Evolutionary conservation across 2,888 invertebrate genomes (phyloP).

Genomic region (Pteria penguin): DNA sequence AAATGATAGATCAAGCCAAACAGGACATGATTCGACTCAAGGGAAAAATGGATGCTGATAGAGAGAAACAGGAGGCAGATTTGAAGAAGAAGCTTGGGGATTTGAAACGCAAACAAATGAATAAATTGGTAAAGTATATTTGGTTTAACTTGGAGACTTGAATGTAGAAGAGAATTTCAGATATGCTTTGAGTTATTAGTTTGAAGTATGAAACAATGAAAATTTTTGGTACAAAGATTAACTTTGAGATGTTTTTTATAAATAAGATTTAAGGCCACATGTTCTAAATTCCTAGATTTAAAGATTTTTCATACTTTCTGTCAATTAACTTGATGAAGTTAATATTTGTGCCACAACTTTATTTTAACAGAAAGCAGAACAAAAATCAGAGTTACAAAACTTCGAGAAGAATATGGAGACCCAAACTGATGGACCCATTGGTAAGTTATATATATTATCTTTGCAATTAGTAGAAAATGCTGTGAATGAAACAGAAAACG

Average conservation of each 20-base stretch:
- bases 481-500: neutral
- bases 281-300: too few species aligned
- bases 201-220: too few species aligned
- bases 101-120: slow-evolving; percentile 64
- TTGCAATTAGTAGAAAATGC: neutral
- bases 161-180: too few species aligned
- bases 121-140: slow-evolving; percentile 46
- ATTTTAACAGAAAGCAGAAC: slow-evolving; percentile 66
- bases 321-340: too few species aligned
- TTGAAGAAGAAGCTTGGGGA: slow-evolving; percentile 72
- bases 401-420: slow-evolving; percentile 62
- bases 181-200: too few species aligned
- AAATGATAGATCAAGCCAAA: slow-evolving; percentile 65
- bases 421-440: slow-evolving; percentile 70
- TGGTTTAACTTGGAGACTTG: too few species aligned
- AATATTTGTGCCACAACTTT: neutral
- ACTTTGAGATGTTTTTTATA: neutral
- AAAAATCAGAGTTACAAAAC: slow-evolving; percentile 64
- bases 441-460: slow-evolving; percentile 45
- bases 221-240: neutral
- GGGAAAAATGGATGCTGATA: slow-evolving; percentile 68
- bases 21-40: slow-evolving; percentile 67
- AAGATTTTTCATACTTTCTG: too few species aligned
- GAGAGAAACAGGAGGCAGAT: slow-evolving; percentile 64
- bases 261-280: too few species aligned